Percentiles rank a stretch among this genome's conserved stretches.
Evolutionary conservation across 1,140 invertebrate species (phyloP).

Genomic region (Anastatus disparis): DNA sequence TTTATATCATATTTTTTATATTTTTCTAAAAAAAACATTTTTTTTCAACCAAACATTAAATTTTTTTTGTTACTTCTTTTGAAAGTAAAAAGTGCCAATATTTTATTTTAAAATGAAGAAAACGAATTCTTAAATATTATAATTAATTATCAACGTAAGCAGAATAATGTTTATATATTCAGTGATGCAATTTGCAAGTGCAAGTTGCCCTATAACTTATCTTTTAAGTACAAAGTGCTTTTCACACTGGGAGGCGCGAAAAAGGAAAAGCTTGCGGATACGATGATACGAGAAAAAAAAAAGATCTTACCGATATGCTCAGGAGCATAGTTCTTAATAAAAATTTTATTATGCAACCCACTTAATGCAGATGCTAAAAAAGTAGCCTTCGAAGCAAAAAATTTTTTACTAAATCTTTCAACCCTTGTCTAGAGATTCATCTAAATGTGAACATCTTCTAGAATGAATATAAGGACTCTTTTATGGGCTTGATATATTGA

Average conservation of each 20-base stretch:
- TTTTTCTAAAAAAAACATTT: background rate
- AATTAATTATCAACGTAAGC: background rate
- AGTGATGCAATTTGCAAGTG: too few species aligned
- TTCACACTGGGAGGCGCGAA: background rate
- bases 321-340: constrained; percentile 47
- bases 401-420: too few species aligned
- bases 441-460: constrained; percentile 26
- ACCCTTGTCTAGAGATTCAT: constrained; percentile 57
- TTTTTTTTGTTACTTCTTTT: too few species aligned
- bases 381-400: constrained; percentile 61
- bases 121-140: too few species aligned
- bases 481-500: constrained; percentile 44
- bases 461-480: constrained; percentile 33
- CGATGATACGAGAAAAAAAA: too few species aligned
- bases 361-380: constrained; percentile 59
- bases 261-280: constrained; percentile 19
- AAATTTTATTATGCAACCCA: constrained; percentile 55
- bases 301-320: constrained; percentile 36
- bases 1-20: background rate
- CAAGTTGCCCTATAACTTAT: background rate
- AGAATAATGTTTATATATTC: background rate
- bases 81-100: too few species aligned
- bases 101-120: too few species aligned
- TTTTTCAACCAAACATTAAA: background rate
- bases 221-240: background rate